Evolutionary conservation across 1,140 invertebrate species (phyloP).

Genomic region (Atta texana): DNA sequence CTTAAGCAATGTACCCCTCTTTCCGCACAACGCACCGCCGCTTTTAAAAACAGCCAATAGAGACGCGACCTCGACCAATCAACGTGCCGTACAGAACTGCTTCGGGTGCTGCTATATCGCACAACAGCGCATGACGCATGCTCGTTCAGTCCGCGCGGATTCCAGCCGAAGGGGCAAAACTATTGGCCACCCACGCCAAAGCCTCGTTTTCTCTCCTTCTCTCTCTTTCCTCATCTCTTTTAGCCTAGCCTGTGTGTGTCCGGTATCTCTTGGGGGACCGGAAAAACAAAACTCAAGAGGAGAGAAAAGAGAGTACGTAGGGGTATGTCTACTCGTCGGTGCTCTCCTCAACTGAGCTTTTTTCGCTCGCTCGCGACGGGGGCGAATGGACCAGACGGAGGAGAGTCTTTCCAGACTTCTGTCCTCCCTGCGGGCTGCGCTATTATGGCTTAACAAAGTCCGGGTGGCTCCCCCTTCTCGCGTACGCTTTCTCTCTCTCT

Average conservation of each 20-base stretch:
- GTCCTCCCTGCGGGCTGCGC: constrained; percentile 75
- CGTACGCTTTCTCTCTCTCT: neutral
- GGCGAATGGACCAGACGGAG: constrained; percentile 73
- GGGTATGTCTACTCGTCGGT: constrained; percentile 77
- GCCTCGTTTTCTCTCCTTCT: constrained; percentile 65
- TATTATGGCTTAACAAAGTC: constrained; percentile 85
- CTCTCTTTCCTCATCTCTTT: constrained; percentile 47
- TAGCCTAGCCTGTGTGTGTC: constrained; percentile 55
- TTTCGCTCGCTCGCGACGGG: constrained; percentile 75
- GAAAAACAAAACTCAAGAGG: constrained; percentile 55
- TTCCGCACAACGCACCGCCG: constrained; percentile 51
- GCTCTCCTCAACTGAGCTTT: constrained; percentile 77
- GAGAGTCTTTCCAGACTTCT: constrained; percentile 80
- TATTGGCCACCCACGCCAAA: constrained; percentile 85
- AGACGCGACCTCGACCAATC: constrained; percentile 71
- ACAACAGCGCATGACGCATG: constrained; percentile 18
- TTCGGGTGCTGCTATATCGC: neutral
- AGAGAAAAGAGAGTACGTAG: constrained; percentile 63
- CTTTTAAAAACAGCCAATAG: constrained; percentile 81
- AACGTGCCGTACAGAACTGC: neutral
- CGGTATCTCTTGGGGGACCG: constrained; percentile 59
- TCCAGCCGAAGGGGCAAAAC: constrained; percentile 79
- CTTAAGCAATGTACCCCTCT: constrained; percentile 75
- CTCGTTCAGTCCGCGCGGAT: constrained; percentile 81
- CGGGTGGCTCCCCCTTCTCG: constrained; percentile 71